Evolutionary conservation across 1,140 invertebrate genomes (phyloP).

Genomic region (Sitophilus oryzae): DNA sequence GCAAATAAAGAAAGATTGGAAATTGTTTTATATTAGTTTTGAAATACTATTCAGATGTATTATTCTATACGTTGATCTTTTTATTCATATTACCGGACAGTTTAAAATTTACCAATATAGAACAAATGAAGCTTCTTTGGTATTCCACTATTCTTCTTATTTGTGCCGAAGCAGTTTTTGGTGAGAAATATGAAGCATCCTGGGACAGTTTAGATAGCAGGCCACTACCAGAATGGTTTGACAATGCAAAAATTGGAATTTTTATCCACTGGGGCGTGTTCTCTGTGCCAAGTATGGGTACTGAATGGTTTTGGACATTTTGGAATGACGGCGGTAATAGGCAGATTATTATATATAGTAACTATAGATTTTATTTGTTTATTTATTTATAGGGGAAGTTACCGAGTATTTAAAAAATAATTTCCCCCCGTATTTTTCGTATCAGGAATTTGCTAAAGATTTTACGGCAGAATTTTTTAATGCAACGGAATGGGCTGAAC

Average conservation of each 20-base stretch:
- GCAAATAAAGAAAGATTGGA: no score
- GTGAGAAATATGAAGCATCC: background rate
- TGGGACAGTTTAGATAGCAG: slow-evolving; percentile 77
- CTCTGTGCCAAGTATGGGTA: slow-evolving; percentile 76
- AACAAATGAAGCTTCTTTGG: no score
- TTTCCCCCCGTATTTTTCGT: slow-evolving; percentile 71
- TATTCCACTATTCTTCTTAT: no score
- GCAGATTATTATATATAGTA: background rate
- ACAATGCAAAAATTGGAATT: slow-evolving; percentile 84
- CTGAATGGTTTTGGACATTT: slow-evolving; percentile 83
- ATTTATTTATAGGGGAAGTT: background rate
- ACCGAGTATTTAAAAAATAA: slow-evolving; percentile 65
- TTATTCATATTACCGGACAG: no score
- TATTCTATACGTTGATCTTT: no score
- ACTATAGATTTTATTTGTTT: slow-evolving; percentile 6
- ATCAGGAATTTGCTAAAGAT: slow-evolving; percentile 77
- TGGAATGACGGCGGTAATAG: slow-evolving; percentile 58
- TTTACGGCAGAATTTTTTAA: slow-evolving; percentile 81
- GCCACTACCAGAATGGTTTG: slow-evolving; percentile 81
- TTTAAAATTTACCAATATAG: no score
- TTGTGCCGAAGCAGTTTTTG: no score
- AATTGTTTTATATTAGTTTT: no score
- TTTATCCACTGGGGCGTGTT: slow-evolving; percentile 93
- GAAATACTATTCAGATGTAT: no score
- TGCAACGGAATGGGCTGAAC: slow-evolving; percentile 65